Percentiles rank a stretch among this genome's conserved stretches.
Evolutionary conservation across 2,888 invertebrate genomes (phyloP).

Genomic region (Allacma fusca): DNA sequence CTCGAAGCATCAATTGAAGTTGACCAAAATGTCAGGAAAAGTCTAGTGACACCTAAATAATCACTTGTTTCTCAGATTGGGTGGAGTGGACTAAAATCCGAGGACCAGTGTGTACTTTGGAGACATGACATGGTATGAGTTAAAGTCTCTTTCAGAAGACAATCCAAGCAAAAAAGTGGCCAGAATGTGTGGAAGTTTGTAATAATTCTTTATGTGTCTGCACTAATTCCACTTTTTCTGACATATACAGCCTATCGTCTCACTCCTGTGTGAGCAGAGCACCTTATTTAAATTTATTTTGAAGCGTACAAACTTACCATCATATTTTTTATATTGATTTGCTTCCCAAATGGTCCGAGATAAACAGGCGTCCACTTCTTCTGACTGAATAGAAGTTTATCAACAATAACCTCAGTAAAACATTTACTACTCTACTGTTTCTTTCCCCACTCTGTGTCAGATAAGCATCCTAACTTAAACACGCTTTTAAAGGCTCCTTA

Average conservation of each 20-base stretch:
- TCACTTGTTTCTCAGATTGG: slow-evolving; percentile 22
- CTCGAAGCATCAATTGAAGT: slow-evolving; percentile 28
- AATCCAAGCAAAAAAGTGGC: too few relatives aligned
- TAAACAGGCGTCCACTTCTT: slow-evolving; percentile 17
- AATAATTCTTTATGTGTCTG: neutral
- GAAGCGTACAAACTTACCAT: neutral
- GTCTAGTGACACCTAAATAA: slow-evolving; percentile 22
- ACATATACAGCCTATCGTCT: neutral
- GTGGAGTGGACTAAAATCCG: slow-evolving; percentile 21
- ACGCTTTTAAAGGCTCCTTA: neutral
- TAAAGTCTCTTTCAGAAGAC: neutral
- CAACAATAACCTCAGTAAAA: slow-evolving; percentile 19
- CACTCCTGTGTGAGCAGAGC: neutral
- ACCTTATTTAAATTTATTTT: too few relatives aligned
- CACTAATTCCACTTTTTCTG: neutral
- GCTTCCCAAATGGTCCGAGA: neutral
- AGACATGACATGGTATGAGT: neutral
- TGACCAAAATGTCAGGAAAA: slow-evolving; percentile 34
- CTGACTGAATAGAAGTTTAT: neutral
- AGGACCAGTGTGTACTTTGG: slow-evolving; percentile 1
- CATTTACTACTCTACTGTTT: slow-evolving; percentile 5
- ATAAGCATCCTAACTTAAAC: neutral
- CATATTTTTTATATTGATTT: neutral
- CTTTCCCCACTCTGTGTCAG: neutral
- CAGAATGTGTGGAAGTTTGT: neutral